Evolutionary conservation across 2,797 vertebrate species (phyloP), one percentile per base, ranked within the genome.

Genomic region (Diplodus sargus): DNA sequence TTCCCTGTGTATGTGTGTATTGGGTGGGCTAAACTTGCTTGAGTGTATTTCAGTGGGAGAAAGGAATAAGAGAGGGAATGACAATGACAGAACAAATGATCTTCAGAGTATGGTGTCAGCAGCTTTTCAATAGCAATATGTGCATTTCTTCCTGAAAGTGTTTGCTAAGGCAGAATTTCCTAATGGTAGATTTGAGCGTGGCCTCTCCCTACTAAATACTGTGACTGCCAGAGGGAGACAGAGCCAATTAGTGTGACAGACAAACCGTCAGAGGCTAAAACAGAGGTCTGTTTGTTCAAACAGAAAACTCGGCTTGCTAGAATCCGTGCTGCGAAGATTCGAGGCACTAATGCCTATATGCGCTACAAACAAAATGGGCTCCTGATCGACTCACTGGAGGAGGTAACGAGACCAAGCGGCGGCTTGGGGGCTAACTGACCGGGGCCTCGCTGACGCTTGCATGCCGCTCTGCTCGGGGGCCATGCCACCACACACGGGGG

Each of bases 291-390:
- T 96, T 39, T 95, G 95, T 96, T 90, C 93, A 91, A 93, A 89
- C 95, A 99, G 98, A 99, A 99, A 99, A 94, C 97, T 89, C 96
- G 97, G 86, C 95, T 99, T 45, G 97, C 97, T 93, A 97, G 97
- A 93, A 99, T 99, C 94, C 97, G 95, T 9, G 97, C 97, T 28
- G 90, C 94, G 86, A 99, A 99, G 95, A 98, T 94, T 48, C 97
- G 97, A 82, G 98, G 97, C n/a, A 96, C 97, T 89, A 99, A 97
- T 77, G 97, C 97, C 79, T 99, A 97, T 95, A 97, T 99, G 97
- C 97, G 97, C 94, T 99, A 97, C 96, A 99, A 99, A 95, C 95
- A 96, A 92, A 99, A 98, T 28, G 97, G 97, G 91, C 94, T 98
- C 90, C 96, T 98, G 92, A 96, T 93, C 88, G 93, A 98, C 93